Conservation (phyloP, 2,888 invertebrate genomes). For the Priocnemis perturbator region DNA sequence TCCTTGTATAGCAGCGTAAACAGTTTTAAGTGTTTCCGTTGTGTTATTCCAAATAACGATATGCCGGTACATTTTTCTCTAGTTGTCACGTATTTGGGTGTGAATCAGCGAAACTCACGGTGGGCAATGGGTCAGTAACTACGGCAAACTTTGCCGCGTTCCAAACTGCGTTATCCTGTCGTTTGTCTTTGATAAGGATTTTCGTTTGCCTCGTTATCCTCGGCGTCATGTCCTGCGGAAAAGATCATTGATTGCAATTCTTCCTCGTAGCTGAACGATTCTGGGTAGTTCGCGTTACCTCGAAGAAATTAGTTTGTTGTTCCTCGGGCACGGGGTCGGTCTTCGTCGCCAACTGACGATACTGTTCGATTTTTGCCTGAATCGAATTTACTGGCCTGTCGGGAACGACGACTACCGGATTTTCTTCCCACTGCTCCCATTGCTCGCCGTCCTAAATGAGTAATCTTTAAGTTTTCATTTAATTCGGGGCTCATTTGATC, state of each 20-base stretch:
- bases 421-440: constrained; percentile 82
- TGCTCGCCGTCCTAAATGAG: constrained; percentile 60
- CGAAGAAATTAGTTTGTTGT: constrained; percentile 78
- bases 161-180: constrained; percentile 51
- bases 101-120: constrained; percentile 64
- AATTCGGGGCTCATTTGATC: too few species aligned
- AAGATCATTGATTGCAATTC: neutral
- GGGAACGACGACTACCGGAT: constrained; percentile 71
- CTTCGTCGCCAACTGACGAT: constrained; percentile 77
- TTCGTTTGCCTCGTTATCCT: constrained; percentile 79
- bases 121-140: constrained; percentile 74
- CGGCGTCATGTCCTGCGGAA: constrained; percentile 79
- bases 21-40: too few species aligned
- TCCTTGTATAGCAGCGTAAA: too few species aligned
- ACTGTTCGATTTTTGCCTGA: constrained; percentile 81
- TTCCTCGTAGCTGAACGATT: neutral
- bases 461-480: too few species aligned
- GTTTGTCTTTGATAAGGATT: constrained; percentile 75
- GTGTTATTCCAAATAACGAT: too few species aligned
- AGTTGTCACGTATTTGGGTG: too few species aligned
- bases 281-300: constrained; percentile 66
- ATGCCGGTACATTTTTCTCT: too few species aligned
- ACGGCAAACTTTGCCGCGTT: constrained; percentile 76
- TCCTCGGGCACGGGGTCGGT: constrained; percentile 74
- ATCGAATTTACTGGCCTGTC: constrained; percentile 75